These are phyloP conservation scores for Andrena haemorrhoa DNA, from an alignment of 2,888 invertebrate genomes.

Conservation along the genomic window DNA sequence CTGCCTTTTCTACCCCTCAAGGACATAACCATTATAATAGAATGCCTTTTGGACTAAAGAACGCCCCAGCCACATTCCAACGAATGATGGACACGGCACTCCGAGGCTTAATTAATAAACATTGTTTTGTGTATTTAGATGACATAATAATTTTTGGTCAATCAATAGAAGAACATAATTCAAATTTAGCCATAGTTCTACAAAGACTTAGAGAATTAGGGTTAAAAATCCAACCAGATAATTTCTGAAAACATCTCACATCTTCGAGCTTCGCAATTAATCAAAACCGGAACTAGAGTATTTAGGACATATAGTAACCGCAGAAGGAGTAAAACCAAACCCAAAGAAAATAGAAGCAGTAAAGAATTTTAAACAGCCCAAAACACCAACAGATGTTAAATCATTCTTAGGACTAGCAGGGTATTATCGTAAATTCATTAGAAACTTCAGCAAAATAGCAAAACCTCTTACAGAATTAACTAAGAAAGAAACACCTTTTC, in stretches of 20 bases:
- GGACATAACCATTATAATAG: slow-evolving; percentile 12
- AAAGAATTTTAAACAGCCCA: background rate
- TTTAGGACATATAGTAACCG: slow-evolving; percentile 14
- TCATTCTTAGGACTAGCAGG: slow-evolving; percentile 9
- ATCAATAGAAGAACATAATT: slow-evolving; percentile 7
- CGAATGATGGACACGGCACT: background rate
- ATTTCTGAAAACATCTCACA: no score
- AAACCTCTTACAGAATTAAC: slow-evolving; percentile 16
- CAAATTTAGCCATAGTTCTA: background rate
- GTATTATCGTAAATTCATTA: slow-evolving; percentile 8
- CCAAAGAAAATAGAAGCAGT: slow-evolving; percentile 15
- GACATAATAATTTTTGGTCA: slow-evolving; percentile 5
- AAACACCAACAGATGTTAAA: background rate
- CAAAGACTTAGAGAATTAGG: slow-evolving; percentile 13
- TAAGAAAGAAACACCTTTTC: background rate
- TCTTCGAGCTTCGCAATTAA: no score
- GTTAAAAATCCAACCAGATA: slow-evolving; percentile 21
- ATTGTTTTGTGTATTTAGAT: background rate
- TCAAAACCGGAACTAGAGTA: slow-evolving; percentile 29
- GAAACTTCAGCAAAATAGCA: slow-evolving; percentile 1
- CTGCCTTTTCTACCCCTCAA: background rate
- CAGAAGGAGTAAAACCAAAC: slow-evolving; percentile 27
- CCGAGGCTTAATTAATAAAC: background rate
- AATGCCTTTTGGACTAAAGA: slow-evolving; percentile 13
- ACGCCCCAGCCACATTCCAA: slow-evolving; percentile 1